Conservation (phyloP, 2,113 vertebrate genomes). For the Balaeniceps rex region DNA sequence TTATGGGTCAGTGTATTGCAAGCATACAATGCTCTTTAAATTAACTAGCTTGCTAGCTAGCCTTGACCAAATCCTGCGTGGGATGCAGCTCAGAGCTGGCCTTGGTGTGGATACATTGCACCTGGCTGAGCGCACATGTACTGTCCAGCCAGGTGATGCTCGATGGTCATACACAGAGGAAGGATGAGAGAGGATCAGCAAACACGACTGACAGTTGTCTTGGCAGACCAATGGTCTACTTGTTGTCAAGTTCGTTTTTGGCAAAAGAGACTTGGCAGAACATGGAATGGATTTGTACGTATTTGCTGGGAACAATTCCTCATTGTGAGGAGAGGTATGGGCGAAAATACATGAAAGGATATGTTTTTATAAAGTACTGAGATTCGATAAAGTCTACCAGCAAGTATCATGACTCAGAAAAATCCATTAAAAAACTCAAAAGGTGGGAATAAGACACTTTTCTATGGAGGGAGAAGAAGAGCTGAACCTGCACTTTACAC, state of each 20-base stretch:
- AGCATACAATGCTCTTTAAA: not conserved
- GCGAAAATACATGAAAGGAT: not conserved
- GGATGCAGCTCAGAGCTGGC: not conserved
- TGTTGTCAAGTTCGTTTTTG: not conserved
- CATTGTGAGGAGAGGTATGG: not conserved
- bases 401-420: not conserved
- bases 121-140: too few relatives aligned
- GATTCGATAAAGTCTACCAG: not conserved
- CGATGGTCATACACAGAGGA: not conserved
- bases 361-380: not conserved
- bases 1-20: not conserved
- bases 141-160: not conserved
- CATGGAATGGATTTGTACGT: fast-evolving
- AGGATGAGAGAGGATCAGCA: not conserved
- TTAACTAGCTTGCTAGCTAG: not conserved
- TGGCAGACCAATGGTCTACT: not conserved
- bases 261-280: not conserved
- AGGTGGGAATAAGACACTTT: not conserved
- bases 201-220: fast-evolving
- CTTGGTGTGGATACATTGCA: fast-evolving
- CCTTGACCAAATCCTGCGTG: not conserved
- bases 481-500: not conserved
- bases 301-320: not conserved
- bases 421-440: not conserved
- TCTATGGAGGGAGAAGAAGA: not conserved